Evolutionary conservation across 2,797 vertebrate species (phyloP).

Genomic region (Pygocentrus nattereri): DNA sequence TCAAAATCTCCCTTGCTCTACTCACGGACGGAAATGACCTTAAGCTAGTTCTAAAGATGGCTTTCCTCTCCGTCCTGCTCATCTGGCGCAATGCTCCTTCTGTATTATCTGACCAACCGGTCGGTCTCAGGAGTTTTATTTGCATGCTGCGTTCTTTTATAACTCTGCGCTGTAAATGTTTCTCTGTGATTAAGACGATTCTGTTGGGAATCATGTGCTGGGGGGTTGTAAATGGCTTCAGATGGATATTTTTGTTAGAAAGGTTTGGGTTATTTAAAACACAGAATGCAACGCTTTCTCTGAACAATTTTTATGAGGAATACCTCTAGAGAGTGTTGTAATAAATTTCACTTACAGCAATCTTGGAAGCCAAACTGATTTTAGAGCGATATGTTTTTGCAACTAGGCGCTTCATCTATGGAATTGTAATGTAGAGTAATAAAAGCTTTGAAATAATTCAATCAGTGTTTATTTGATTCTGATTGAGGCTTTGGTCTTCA

Average conservation of each 20-base stretch:
- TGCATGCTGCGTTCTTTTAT: conserved; percentile 43
- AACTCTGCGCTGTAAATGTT: conserved; percentile 43
- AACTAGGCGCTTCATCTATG: neutral
- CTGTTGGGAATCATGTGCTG: conserved; percentile 20
- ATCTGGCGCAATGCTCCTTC: neutral
- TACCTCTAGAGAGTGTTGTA: neutral
- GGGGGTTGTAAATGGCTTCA: conserved; percentile 21
- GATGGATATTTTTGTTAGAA: conserved; percentile 35
- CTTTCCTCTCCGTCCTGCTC: neutral
- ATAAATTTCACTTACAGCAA: neutral
- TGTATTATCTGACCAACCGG: conserved; percentile 26
- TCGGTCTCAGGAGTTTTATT: conserved; percentile 43
- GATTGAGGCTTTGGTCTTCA: conserved; percentile 33
- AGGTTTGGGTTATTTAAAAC: conserved; percentile 44
- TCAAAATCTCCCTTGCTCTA: conserved; percentile 80
- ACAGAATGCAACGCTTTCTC: neutral
- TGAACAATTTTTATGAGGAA: neutral
- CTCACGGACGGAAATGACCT: conserved; percentile 80
- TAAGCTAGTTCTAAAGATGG: conserved; percentile 73
- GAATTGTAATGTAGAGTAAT: conserved; percentile 30
- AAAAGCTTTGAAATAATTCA: conserved; percentile 39
- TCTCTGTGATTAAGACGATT: conserved; percentile 36
- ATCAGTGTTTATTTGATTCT: conserved; percentile 47
- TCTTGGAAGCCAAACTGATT: neutral
- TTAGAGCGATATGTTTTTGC: neutral